phyloP scores from a whole-genome alignment of 2,888 invertebrate genomes.

The Hemithea aestivaria region DNA sequence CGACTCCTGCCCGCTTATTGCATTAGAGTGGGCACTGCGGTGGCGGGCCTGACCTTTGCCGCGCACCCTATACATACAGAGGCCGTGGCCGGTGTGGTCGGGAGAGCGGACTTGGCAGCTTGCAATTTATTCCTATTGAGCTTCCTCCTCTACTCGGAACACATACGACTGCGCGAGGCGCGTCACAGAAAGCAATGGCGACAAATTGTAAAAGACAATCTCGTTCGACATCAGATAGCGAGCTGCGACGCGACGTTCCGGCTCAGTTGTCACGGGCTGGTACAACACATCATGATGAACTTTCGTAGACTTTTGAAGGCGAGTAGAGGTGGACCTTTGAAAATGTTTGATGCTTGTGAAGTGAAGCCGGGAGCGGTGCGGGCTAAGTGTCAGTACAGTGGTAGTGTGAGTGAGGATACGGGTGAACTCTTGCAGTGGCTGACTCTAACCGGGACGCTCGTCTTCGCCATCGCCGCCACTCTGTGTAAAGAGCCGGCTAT shows the following conservation, averaged over 20 bases:
- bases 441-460: constrained; percentile 80
- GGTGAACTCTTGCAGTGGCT: constrained; percentile 72
- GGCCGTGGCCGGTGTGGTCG: constrained; percentile 97
- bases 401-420: constrained; percentile 63
- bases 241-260: constrained; percentile 58
- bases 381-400: constrained; percentile 62
- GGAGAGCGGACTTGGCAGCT: constrained; percentile 95
- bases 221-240: constrained; percentile 45
- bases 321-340: constrained; percentile 61
- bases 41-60: constrained; percentile 93
- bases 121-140: constrained; percentile 94
- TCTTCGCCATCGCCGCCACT: constrained; percentile 88
- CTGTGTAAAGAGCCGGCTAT: constrained; percentile 97
- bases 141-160: constrained; percentile 90
- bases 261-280: constrained; percentile 64
- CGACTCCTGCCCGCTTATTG: constrained; percentile 82
- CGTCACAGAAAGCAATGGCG: constrained; percentile 58
- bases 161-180: constrained; percentile 82
- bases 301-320: constrained; percentile 63
- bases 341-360: constrained; percentile 59
- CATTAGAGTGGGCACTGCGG: constrained; percentile 82
- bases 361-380: constrained; percentile 50
- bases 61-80: constrained; percentile 98
- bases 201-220: constrained; percentile 50
- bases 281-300: constrained; percentile 68